Evolutionary conservation across 2,888 invertebrate genomes (phyloP), one percentile per base, ranked within the genome.

Genomic region (Conus canariensis): DNA sequence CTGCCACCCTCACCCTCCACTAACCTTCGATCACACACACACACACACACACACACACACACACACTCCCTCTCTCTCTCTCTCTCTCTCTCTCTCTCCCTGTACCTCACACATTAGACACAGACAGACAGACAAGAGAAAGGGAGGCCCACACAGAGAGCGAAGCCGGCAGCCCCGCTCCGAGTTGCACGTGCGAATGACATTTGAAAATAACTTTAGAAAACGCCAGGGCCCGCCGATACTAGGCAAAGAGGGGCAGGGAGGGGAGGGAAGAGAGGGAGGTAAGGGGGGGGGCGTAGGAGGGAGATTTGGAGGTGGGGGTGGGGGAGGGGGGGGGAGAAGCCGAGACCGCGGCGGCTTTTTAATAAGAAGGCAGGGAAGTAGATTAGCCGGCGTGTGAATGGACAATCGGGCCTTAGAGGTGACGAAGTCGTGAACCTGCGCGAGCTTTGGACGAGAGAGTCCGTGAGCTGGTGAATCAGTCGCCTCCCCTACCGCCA

Each of bases 371-470:
- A 87, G 87, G 87, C 87, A 83, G 74, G 90, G 16, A 80, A 87
- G 85, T 86, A 89, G 90, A 91, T 91, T 91, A 91, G 88, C 22
- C 56, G 60, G 19, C 60, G 70, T 87, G 89, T 91, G 86, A 91
- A 91, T 91, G 87, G 88, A 64, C 60, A 64, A 82, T 22, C 70
- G 82, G 77, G 83, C 7, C 56, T 45, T 56, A 59, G 70, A 56
- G 88, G 45, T 56, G 83, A 83, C 30, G 83, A 19, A 83, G 83
- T 19, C 83, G 83, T 58, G 19, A 83, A 83, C 83, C 83, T 58
- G 16, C 70, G 60, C 10, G 16, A 64, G 16, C 60, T 64, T 16
- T 6, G 67, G 87, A 25, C 67, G 30, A 67, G 25, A 64, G 25
- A 16, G 25, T 74, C 56, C 87, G 87, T 88, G 87, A 88, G 87